Evolutionary conservation across 1,140 invertebrate species (phyloP), one percentile per base, ranked within the genome.

Genomic region (Lepidurus packardi): DNA sequence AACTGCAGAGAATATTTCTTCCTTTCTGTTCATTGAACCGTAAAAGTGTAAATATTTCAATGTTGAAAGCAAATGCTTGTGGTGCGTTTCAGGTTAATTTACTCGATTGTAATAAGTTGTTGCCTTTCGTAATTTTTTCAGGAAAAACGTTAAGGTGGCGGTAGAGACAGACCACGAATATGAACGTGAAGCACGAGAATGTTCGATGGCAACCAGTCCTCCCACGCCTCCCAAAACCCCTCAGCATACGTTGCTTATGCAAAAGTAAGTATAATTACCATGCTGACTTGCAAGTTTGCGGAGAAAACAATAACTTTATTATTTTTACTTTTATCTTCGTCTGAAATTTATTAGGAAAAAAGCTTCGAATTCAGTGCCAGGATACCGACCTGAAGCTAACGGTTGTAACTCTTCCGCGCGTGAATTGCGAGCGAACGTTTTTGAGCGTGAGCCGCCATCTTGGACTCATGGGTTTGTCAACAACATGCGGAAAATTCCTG

Each of bases 171-270:
- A 65, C 21, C 53, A 13, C 7, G 53, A 13, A 7, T 21, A 65
- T 21, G 21, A 13, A 5, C 53, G 53, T 65, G 53, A 21, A n/a
- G 21, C 16, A 65, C 53, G 53, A 11, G 53, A 65, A 65, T 65
- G 13, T 21, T 65, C 21, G 53, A 65, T 65, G 53, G 21, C 53
- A 21, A 65, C 53, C 53, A 65, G 53, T 65, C 53, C 53, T 65
- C 53, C 53, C 53, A 65, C 53, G 53, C 53, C 53, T 65, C 53
- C 53, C 53, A 9, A 65, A 65, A 65, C 53, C 13, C 53, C 53
- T 7, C 53, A 65, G 7, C 53, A 65, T 13, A 65, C 53, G 53
- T 65, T 65, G 53, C 13, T 65, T 65, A 65, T 65, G 53, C 53
- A 65, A 21, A 65, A 65, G 53, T 65, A 65, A 47, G 6, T 47